Conservation (phyloP, 2,888 invertebrate genomes). For the Resseliella maxima region DNA sequence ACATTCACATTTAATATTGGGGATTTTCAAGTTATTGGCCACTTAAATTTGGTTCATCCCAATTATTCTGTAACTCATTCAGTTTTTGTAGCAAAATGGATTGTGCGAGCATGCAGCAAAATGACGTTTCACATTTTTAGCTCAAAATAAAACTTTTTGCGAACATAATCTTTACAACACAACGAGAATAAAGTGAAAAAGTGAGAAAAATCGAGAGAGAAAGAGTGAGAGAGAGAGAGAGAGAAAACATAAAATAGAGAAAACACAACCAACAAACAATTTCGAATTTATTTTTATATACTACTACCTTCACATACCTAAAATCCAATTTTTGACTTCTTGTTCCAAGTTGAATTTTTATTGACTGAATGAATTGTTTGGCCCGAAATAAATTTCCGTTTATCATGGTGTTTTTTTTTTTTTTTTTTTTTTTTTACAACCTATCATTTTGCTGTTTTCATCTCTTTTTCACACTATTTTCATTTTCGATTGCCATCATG, state of each 20-base stretch:
- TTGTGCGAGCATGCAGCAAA: background rate
- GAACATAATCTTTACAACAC: too few species aligned
- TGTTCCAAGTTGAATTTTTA: background rate
- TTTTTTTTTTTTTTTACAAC: background rate
- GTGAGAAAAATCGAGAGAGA: too few species aligned
- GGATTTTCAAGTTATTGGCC: background rate
- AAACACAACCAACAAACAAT: background rate
- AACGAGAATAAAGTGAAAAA: too few species aligned
- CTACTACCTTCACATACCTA: background rate
- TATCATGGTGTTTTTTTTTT: background rate
- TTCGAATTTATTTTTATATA: background rate
- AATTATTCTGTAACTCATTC: background rate
- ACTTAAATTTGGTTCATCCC: background rate
- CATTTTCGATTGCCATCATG: background rate
- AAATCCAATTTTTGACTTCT: background rate
- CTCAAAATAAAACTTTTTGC: background rate
- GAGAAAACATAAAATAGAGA: background rate
- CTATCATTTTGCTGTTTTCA: background rate
- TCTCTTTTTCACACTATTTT: background rate
- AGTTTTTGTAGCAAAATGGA: background rate
- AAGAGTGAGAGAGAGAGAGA: too few species aligned
- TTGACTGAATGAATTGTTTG: slow-evolving; percentile 31
- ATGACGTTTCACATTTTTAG: background rate
- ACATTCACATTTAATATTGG: background rate
- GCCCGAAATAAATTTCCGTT: background rate